These are phyloP conservation scores for Myathropa florea DNA, from an alignment of 2,888 invertebrate species.

Conservation along the genomic window DNA sequence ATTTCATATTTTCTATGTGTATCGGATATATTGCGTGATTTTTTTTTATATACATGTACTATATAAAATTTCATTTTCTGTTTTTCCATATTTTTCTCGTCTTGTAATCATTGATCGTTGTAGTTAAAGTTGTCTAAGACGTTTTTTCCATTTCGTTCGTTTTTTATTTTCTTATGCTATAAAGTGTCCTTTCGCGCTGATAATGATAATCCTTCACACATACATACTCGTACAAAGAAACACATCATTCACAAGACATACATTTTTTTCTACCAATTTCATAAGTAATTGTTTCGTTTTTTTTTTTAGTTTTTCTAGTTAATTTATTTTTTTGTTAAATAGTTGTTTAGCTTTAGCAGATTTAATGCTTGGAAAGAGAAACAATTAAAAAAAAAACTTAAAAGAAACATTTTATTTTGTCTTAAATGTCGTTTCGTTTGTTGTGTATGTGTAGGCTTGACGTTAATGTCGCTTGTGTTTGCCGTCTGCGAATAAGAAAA, in stretches of 20 bases:
- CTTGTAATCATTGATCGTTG: constrained; percentile 24
- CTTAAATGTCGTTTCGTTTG: constrained; percentile 40
- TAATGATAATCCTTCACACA: constrained; percentile 34
- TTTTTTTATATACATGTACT: too few relatives aligned
- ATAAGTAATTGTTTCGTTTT: constrained; percentile 43
- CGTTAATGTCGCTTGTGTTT: constrained; percentile 30
- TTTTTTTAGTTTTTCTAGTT: constrained; percentile 1
- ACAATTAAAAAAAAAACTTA: background rate
- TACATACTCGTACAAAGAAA: constrained; percentile 60
- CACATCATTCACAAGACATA: constrained; percentile 58
- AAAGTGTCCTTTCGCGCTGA: constrained; percentile 47
- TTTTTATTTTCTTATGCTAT: constrained; percentile 33
- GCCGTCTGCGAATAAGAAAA: background rate
- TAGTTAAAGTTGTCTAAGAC: constrained; percentile 25
- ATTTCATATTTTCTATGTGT: constrained; percentile 21
- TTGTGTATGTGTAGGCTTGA: constrained; percentile 45
- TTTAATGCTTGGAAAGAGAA: constrained; percentile 35
- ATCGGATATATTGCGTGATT: background rate
- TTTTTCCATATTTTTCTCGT: constrained; percentile 8
- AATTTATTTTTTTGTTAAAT: constrained; percentile 35
- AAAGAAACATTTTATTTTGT: constrained; percentile 3
- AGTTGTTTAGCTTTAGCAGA: constrained; percentile 38
- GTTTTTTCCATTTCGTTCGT: background rate
- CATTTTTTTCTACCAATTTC: constrained; percentile 27
- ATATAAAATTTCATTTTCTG: too few relatives aligned